These are phyloP conservation scores for Spea multiplicata DNA, from an alignment of 2,113 vertebrate species.

Conservation along the genomic window DNA sequence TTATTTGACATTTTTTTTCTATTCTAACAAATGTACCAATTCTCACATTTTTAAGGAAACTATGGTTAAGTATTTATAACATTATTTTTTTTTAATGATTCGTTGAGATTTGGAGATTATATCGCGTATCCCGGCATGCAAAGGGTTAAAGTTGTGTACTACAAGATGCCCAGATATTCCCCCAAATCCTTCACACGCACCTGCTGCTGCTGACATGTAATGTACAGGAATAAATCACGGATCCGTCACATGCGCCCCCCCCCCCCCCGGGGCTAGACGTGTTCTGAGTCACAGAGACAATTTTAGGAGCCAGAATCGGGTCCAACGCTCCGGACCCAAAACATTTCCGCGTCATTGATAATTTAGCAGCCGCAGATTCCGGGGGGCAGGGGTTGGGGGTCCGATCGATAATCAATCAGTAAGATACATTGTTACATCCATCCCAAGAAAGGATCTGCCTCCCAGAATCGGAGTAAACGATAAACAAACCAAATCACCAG, in stretches of 20 bases:
- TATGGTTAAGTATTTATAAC: background rate
- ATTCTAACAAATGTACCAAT: background rate
- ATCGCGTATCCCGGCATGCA: too few species aligned
- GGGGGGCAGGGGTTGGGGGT: too few species aligned
- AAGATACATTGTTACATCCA: background rate
- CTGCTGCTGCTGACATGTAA: background rate
- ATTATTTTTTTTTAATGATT: background rate
- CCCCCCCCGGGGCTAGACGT: background rate
- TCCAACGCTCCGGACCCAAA: background rate
- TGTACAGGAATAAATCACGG: background rate
- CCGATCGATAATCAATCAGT: background rate
- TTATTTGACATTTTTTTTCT: too few species aligned
- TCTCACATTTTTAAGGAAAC: background rate
- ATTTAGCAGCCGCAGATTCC: too few species aligned
- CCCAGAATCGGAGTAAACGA: background rate
- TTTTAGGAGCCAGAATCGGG: background rate
- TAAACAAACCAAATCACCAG: too few species aligned
- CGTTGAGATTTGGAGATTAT: too few species aligned
- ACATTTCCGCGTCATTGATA: background rate
- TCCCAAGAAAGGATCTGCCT: background rate
- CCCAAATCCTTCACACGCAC: background rate
- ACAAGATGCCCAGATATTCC: background rate
- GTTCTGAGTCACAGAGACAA: background rate
- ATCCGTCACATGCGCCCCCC: background rate
- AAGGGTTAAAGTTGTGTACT: background rate